These are phyloP conservation scores for Rafetus swinhoei DNA, from an alignment of 2,113 vertebrate species.

Conservation along the genomic window DNA sequence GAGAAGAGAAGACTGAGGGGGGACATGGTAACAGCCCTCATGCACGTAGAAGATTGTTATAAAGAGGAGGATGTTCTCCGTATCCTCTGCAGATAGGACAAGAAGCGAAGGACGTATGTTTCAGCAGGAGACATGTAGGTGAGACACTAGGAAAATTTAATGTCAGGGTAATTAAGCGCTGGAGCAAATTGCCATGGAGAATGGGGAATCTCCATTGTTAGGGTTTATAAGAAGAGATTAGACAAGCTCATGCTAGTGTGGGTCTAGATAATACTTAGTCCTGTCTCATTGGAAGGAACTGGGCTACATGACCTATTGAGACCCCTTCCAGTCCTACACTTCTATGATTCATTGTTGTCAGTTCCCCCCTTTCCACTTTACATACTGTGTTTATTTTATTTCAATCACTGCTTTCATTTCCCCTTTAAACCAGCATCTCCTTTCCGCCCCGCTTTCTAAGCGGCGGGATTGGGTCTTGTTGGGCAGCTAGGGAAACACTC, in stretches of 20 bases:
- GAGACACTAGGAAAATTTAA: not conserved
- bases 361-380: not conserved
- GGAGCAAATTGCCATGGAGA: not conserved
- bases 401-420: not conserved
- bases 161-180: not conserved
- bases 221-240: not conserved
- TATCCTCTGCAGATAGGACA: not conserved
- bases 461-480: fast-evolving
- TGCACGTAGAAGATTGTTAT: not conserved
- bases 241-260: not conserved
- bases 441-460: not conserved
- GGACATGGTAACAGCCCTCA: not conserved
- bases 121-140: not conserved
- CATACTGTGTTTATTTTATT: not conserved
- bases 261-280: not conserved
- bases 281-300: too few species aligned
- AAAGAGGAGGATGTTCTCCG: not conserved
- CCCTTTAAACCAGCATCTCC: not conserved
- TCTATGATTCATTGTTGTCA: not conserved
- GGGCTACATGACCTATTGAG: not conserved
- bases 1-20: not conserved
- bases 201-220: too few species aligned
- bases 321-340: not conserved
- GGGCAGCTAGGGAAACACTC: not conserved
- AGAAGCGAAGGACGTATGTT: not conserved